Percentiles rank a stretch among this genome's conserved stretches.
These are phyloP conservation scores for Emydura subglobosa DNA, from an alignment of 2,113 vertebrate genomes.

Conservation along the genomic window DNA sequence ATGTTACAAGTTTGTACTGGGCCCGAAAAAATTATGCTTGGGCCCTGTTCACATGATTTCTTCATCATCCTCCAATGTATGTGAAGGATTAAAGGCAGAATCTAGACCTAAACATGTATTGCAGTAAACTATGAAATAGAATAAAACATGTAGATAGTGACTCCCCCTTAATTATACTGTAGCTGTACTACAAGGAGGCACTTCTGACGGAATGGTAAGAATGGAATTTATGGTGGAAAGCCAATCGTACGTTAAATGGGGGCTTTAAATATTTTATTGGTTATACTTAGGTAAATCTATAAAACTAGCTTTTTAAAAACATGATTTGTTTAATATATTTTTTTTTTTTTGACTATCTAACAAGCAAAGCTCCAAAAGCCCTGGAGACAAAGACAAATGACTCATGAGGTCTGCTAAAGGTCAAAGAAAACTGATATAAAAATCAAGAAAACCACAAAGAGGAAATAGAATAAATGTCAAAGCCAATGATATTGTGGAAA, in stretches of 20 bases:
- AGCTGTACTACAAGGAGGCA: not conserved
- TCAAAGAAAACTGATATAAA: constrained; percentile 45
- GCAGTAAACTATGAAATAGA: not conserved
- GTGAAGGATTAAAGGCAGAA: not conserved
- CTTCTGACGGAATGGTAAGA: not conserved
- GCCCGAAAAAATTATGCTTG: no score
- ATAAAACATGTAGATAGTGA: not conserved
- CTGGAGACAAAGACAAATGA: constrained; percentile 21
- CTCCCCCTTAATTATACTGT: not conserved
- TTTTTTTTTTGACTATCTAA: constrained; percentile 7
- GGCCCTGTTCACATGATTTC: not conserved
- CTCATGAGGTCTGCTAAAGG: constrained; percentile 20
- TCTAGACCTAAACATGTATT: not conserved
- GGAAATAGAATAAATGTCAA: constrained; percentile 55
- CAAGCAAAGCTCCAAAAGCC: not conserved
- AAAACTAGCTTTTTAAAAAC: not conserved
- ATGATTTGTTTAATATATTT: not conserved
- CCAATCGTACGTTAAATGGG: not conserved
- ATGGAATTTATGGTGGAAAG: not conserved
- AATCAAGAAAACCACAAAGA: not conserved
- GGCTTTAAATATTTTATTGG: not conserved
- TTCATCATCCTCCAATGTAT: not conserved
- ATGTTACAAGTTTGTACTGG: no score
- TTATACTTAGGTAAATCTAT: rapidly evolving
- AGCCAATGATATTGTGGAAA: not conserved